Base-by-base conservation (phyloP, 2,113 vertebrate species). In the Zosterops borbonicus region DNA sequence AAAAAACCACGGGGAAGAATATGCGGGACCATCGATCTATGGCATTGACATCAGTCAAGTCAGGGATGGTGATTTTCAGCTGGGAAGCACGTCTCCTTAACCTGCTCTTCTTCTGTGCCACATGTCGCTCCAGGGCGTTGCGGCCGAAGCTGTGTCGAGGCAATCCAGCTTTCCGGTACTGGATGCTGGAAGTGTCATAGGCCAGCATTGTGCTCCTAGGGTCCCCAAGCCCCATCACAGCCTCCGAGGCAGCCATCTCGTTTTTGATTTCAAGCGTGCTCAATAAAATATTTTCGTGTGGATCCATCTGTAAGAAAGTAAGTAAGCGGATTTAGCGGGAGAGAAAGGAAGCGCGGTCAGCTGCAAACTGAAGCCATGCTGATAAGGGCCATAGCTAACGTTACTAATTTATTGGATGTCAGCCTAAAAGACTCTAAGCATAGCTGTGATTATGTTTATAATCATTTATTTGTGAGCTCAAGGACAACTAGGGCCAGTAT, bases 21-120 rank as follows among this genome's bases (percentile, higher is more conserved):
- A 99, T 98, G 97, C 99, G 98, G 2, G 99, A 99, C 99, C 99
- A 99, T 95, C 99, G 99, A 97, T 99, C 99, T 83, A 99, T 99
- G 97, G 99, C 99, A 97, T 99, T 99, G 82, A 99, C 99, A 92
- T 99, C 99, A 98, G 99, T 99, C 98, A 99, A 98, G 98, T 99
- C 99, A 73, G 99, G 99, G 94, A 99, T 99, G 97, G 94, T 99
- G 96, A 99, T 99, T 98, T 99, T 99, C 90, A 99, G 98, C 60
- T 99, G 99, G 21, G 99, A 99, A 5, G 99, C 98, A 4, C 99
- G 99, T 89, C 99, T 97, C 93, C 99, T 97, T 98, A 99, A 98
- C 89, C 99, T 97, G 65, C 99, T 99, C 87, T 99, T 99, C 98
- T 99, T 99, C 94, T 99, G 99, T 58, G 98, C 98, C 96, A 99